Evolutionary conservation across 92 coral and sea anemone genomes (phyloP).

Genomic region (Pocillopora meandrina): DNA sequence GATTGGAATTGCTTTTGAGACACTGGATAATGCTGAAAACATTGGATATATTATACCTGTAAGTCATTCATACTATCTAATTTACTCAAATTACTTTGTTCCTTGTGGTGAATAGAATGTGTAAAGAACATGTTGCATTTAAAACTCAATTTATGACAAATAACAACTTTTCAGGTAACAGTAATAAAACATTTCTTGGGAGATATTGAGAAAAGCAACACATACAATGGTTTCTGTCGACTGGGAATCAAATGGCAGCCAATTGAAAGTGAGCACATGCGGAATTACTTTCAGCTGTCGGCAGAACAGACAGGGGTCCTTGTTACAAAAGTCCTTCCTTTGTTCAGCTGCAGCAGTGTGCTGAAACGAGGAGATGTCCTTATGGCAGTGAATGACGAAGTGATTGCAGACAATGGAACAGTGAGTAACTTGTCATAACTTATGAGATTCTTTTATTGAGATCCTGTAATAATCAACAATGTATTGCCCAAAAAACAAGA

Average conservation of each 20-base stretch:
- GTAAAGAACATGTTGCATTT: background rate
- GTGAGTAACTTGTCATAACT: slow-evolving; percentile 33
- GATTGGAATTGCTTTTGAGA: slow-evolving; percentile 91
- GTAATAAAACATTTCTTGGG: slow-evolving; percentile 80
- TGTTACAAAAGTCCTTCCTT: slow-evolving; percentile 75
- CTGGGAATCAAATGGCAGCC: slow-evolving; percentile 96
- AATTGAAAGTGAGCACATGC: slow-evolving; percentile 90
- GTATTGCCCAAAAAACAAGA: too few species aligned
- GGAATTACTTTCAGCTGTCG: slow-evolving; percentile 77
- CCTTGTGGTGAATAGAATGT: background rate
- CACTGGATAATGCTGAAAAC: slow-evolving; percentile 89
- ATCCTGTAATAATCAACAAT: too few species aligned
- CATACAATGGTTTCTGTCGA: slow-evolving; percentile 82
- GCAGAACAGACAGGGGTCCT: slow-evolving; percentile 79
- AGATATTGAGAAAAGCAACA: slow-evolving; percentile 74
- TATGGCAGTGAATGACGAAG: slow-evolving; percentile 79
- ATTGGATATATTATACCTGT: slow-evolving; percentile 91
- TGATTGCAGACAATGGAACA: slow-evolving; percentile 85
- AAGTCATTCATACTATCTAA: slow-evolving; percentile 10
- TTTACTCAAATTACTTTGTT: background rate
- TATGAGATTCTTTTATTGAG: too few species aligned
- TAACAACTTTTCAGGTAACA: slow-evolving; percentile 58
- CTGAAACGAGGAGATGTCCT: slow-evolving; percentile 85
- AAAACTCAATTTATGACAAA: too few species aligned
- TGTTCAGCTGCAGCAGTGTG: slow-evolving; percentile 77